Base-by-base conservation (phyloP, 2,113 vertebrate species). In the Nycticebus coucang region DNA sequence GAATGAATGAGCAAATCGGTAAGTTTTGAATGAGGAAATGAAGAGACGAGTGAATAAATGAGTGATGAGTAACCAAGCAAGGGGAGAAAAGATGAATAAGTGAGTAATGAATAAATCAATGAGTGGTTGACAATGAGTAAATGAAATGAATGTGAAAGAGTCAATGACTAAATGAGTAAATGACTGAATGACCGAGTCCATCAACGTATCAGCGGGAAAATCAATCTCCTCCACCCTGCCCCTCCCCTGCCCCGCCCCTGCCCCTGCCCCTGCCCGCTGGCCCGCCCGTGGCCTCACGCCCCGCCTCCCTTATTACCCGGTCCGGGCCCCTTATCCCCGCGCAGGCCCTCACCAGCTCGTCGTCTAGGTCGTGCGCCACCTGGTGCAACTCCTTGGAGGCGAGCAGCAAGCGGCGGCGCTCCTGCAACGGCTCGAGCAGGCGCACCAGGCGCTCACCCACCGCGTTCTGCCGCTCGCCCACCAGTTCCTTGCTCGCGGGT, bases 311-410 rank as follows among this genome's bases (percentile, higher is more conserved):
- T 5, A 0, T 14, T 3, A 4, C 0, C 28, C 37, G 0, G 30
- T 17, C 2, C 72, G 41, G 11, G 8, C 71, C 64, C 66, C 33
- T 5, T 5, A 4, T 1, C 33, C 22, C 13, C 12, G 15, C 0
- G 21, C 17, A 0, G 0, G 12, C 18, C 35, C 99, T 99, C 98
- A 99, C 99, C 37, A 99, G 98, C 97, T 99, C 99, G 1, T 99
- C 99, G 93, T 99, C 99, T 92, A 99, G 98, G 98, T 99, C 99
- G 53, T 99, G 99, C 57, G 98, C 99, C 41, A 99, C 99, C 98
- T 99, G 99, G 59, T 99, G 99, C n/a, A 99, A 98, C 95, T 99
- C 99, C 94, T 99, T 99, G 26, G 99, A 99, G 0, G 99, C 99
- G 92, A 99, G 97, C 55, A 99, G 98, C 97, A 99, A 98, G 53